Conservation (phyloP, 2,888 invertebrate genomes). For the Dynastes tityus region DNA sequence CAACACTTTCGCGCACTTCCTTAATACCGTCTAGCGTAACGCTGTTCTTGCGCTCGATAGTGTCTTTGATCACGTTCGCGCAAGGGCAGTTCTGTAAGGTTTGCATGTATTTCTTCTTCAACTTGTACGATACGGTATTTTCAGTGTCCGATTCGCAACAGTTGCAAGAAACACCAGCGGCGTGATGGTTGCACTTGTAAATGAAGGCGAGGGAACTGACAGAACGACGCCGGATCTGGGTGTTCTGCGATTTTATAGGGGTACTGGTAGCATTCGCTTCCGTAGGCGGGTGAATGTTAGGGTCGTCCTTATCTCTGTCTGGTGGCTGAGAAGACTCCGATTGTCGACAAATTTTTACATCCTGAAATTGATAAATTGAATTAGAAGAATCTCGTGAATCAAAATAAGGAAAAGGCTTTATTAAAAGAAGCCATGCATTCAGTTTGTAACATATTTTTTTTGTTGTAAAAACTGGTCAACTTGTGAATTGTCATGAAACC, state of each 20-base stretch:
- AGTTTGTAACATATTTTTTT: no score
- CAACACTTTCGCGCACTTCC: conserved; percentile 71
- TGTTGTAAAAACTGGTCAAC: no score
- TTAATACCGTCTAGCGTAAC: conserved; percentile 69
- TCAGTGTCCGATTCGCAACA: conserved; percentile 70
- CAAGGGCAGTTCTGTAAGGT: conserved; percentile 65
- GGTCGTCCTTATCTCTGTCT: conserved; percentile 49
- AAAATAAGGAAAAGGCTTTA: no score
- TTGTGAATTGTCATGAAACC: no score
- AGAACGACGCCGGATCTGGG: conserved; percentile 69
- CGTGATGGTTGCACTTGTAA: conserved; percentile 71
- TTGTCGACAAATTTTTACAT: conserved; percentile 44
- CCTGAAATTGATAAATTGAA: conserved; percentile 15
- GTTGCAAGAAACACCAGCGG: conserved; percentile 70
- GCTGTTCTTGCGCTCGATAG: conserved; percentile 67
- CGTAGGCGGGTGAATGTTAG: conserved; percentile 10
- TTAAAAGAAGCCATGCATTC: no score
- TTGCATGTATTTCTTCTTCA: conserved; percentile 69
- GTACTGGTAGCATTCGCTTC: conserved; percentile 68
- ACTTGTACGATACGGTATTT: conserved; percentile 68
- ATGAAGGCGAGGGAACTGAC: conserved; percentile 70
- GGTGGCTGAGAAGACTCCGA: conserved; percentile 43
- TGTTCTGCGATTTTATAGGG: conserved; percentile 68
- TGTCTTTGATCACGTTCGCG: conserved; percentile 59
- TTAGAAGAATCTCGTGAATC: no score